These are phyloP conservation scores for Cavia porcellus DNA, from an alignment of 2,113 vertebrate species.

Conservation along the genomic window DNA sequence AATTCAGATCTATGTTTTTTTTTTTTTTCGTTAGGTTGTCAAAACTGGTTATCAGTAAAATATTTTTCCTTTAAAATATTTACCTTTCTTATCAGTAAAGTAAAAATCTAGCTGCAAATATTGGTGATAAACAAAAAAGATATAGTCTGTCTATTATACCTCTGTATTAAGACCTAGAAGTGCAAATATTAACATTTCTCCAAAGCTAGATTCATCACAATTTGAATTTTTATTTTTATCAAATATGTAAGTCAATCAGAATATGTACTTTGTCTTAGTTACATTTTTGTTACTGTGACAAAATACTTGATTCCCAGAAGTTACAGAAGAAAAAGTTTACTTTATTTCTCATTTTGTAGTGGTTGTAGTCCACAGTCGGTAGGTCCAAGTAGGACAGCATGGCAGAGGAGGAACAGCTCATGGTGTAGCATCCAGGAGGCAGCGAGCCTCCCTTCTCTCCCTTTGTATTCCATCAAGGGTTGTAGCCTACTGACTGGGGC, in stretches of 20 bases:
- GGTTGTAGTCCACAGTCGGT: not conserved
- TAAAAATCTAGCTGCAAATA: slow-evolving; percentile 4
- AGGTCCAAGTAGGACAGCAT: not conserved
- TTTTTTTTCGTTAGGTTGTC: not conserved
- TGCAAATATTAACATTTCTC: slow-evolving; percentile 32
- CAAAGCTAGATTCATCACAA: not conserved
- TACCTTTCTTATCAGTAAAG: not conserved
- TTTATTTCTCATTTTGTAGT: not conserved
- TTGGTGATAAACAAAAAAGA: not conserved
- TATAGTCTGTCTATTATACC: not conserved
- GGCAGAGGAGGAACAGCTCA: not conserved
- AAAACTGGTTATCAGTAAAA: not conserved
- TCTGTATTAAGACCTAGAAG: not conserved
- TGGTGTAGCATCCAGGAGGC: not conserved
- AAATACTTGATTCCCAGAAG: not conserved
- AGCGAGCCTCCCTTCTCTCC: not conserved
- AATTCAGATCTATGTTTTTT: not conserved
- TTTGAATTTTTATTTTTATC: slow-evolving; percentile 31
- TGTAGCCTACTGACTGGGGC: not conserved
- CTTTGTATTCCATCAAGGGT: not conserved
- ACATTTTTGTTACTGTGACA: not conserved
- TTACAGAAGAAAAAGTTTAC: not conserved
- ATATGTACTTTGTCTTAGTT: not conserved
- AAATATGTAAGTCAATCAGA: slow-evolving; percentile 29
- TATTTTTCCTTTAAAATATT: not conserved